phyloP scores from a whole-genome alignment of 2,888 invertebrate genomes.

The Hydrotaea cyrtoneurina region DNA sequence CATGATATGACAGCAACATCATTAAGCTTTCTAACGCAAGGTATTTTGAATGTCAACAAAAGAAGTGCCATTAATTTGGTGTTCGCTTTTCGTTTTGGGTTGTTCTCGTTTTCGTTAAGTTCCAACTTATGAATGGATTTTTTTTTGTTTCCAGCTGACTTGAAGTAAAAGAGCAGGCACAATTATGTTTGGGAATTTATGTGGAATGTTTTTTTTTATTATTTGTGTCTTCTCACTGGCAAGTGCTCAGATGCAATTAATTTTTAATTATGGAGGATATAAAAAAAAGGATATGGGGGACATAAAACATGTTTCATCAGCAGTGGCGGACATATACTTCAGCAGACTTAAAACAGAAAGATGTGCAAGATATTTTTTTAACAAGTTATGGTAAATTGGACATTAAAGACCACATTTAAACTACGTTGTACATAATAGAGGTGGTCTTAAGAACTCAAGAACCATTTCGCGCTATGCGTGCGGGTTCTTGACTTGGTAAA shows the following conservation, averaged over 20 bases:
- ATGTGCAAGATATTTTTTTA: no score
- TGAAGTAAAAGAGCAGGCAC: not conserved
- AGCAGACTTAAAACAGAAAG: no score
- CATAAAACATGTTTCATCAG: no score
- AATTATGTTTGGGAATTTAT: not conserved
- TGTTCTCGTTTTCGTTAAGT: not conserved
- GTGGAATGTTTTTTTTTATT: not conserved
- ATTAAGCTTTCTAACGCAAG: constrained; percentile 1
- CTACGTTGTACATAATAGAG: no score
- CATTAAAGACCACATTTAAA: no score
- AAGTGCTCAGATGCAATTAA: not conserved
- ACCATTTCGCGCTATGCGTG: no score
- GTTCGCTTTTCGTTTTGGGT: not conserved
- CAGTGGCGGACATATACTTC: no score
- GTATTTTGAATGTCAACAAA: not conserved
- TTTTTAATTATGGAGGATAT: constrained; percentile 7
- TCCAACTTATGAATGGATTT: not conserved
- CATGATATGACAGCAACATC: not conserved
- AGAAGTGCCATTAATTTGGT: not conserved
- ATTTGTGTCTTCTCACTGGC: no score
- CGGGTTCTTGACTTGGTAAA: no score
- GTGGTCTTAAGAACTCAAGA: no score
- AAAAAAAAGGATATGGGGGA: no score
- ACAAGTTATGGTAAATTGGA: no score
- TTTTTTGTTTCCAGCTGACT: not conserved